Conservation (phyloP, 1,140 invertebrate genomes). For the Neotoxoptera formosana region DNA sequence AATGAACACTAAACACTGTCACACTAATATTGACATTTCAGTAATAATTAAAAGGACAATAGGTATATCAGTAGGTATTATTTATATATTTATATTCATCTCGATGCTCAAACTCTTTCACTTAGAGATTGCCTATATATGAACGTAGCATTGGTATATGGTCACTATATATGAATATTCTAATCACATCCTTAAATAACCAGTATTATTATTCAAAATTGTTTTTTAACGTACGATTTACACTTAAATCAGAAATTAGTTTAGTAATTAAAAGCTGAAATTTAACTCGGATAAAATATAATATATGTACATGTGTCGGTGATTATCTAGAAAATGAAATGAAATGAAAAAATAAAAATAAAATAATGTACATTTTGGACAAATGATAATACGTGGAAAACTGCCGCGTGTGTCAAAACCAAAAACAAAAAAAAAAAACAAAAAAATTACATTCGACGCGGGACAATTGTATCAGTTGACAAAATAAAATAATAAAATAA, state of each 20-base stretch:
- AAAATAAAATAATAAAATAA: slow-evolving; percentile 17
- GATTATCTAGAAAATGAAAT: slow-evolving; percentile 28
- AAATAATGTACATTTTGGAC: slow-evolving; percentile 2
- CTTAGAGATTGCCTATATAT: background rate
- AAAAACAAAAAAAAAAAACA: background rate
- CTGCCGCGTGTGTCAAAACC: background rate
- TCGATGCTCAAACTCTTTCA: background rate
- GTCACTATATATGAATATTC: background rate
- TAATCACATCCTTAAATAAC: background rate
- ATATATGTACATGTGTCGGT: slow-evolving; percentile 16
- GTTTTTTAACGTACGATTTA: background rate
- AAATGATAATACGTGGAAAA: background rate
- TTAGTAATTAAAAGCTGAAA: background rate
- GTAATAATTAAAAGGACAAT: background rate
- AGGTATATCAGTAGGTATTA: background rate
- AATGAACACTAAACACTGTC: background rate
- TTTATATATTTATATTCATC: background rate
- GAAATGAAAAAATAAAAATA: background rate
- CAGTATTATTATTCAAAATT: background rate
- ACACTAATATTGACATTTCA: background rate
- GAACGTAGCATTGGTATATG: background rate
- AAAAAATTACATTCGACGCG: background rate
- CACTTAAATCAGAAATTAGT: background rate
- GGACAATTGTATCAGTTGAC: background rate
- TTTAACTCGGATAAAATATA: background rate